A percentile compares a stretch with the other conserved stretches of the same genome.
phyloP scores from a whole-genome alignment of 2,888 invertebrate species.

The Sinotaia quadrata region DNA sequence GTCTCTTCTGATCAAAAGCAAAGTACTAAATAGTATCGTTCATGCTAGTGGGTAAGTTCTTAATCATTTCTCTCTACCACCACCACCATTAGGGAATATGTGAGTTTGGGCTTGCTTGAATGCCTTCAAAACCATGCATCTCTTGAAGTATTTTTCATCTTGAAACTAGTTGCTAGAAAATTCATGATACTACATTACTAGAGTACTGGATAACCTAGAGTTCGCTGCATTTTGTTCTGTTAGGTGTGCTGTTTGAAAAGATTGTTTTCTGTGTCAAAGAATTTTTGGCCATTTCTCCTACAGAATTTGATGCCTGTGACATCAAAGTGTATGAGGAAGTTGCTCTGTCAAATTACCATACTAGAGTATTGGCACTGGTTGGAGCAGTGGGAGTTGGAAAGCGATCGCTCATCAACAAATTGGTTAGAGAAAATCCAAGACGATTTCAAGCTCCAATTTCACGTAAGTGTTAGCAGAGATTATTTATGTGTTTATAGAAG shows the following conservation, averaged over 20 bases:
- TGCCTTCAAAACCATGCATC: too few relatives aligned
- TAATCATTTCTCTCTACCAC: too few relatives aligned
- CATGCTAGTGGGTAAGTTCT: too few relatives aligned
- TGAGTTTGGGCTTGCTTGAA: too few relatives aligned
- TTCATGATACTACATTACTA: too few relatives aligned
- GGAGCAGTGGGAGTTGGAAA: slow-evolving; percentile 70
- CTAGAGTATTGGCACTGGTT: slow-evolving; percentile 80
- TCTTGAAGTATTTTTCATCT: too few relatives aligned
- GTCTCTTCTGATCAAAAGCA: too few relatives aligned
- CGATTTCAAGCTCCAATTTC: slow-evolving; percentile 68
- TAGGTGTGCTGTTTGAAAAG: background rate
- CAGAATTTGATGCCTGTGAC: slow-evolving; percentile 93
- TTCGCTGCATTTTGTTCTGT: too few relatives aligned
- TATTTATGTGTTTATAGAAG: background rate
- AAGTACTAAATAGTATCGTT: too few relatives aligned
- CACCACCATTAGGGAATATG: too few relatives aligned
- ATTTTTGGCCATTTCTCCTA: slow-evolving; percentile 14
- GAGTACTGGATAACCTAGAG: background rate
- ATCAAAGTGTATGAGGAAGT: slow-evolving; percentile 95
- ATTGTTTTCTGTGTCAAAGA: background rate
- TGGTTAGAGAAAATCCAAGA: slow-evolving; percentile 67
- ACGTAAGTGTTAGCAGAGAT: slow-evolving; percentile 53
- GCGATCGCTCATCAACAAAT: slow-evolving; percentile 66
- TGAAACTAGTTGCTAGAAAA: too few relatives aligned
- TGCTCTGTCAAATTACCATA: slow-evolving; percentile 94